Base-by-base conservation (phyloP, 2,797 vertebrate species). In the Enteromius unitaeniatus region DNA sequence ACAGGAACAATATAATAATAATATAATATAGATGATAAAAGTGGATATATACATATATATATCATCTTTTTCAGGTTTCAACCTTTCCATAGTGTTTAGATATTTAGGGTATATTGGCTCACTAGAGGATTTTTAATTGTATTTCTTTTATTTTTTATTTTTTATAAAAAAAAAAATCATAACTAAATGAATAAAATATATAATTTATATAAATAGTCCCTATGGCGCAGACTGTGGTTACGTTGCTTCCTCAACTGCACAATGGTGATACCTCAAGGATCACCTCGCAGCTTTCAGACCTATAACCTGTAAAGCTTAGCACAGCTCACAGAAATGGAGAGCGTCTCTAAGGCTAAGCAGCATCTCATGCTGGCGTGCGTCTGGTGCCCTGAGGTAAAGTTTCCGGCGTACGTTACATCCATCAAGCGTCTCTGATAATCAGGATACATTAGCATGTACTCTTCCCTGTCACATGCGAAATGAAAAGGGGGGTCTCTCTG, bases 361-460 rank as follows among this genome's bases (percentile, higher is more conserved):
- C 64, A 53, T 69, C 55, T 51, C 10, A 19, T 65, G 40, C 17
- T 64, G 80, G 58, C 26, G 28, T 49, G 64, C 72, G 78, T 78
- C 78, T 85, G 79, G 42, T 74, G 40, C 55, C n/a, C 74, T 4
- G 62, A 60, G 84, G 81, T 79, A 86, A 83, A 7, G 8, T 26
- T 55, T 68, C 62, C 51, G 28, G 14, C 45, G 9, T 9, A 42
- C 70, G 42, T 42, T 49, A 65, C 78, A 69, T 45, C 82, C 73
- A 47, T 85, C 82, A 87, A 42, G 5, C 72, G 58, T 53, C n/a
- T 45, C 42, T 72, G 70, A 88, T 88, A 87, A 89, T 88, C 82
- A 87, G 81, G 78, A 75, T 62, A 73, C 86, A 89, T 88, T 89
- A 89, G 75, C 78, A 47, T 42, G 62, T 51, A 19, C 67, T 84